Conservation (phyloP, 2,888 invertebrate species). For the Mechanitis messenoides region DNA sequence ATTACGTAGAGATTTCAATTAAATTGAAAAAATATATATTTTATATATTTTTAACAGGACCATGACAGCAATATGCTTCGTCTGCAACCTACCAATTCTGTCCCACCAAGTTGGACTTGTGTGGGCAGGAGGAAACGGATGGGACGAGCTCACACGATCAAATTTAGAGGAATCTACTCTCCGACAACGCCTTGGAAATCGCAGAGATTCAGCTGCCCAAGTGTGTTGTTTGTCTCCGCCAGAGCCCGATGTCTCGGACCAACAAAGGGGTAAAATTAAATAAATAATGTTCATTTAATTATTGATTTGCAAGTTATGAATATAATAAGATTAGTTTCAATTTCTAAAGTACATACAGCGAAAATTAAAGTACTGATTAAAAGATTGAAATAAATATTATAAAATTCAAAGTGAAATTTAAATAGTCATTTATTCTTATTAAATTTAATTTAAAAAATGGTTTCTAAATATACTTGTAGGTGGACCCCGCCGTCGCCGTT, state of each 20-base stretch:
- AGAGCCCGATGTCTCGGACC: conserved; percentile 83
- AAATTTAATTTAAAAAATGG: no score
- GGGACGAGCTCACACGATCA: conserved; percentile 93
- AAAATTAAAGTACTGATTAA: no score
- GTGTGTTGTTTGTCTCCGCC: conserved; percentile 90
- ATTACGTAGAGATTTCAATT: neutral
- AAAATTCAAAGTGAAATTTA: no score
- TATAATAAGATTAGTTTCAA: no score
- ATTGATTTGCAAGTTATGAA: no score
- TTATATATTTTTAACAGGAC: conserved; percentile 79
- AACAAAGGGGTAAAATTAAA: conserved; percentile 52
- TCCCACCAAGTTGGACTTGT: conserved; percentile 95
- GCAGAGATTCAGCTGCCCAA: conserved; percentile 93
- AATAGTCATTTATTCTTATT: no score
- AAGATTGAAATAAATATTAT: no score
- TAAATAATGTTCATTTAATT: no score
- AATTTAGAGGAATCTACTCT: conserved; percentile 90
- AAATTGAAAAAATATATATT: conserved; percentile 6
- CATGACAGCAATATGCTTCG: conserved; percentile 96
- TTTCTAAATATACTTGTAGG: conserved; percentile 45
- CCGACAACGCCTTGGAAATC: conserved; percentile 88
- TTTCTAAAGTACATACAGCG: no score
- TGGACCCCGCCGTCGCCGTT: conserved; percentile 84
- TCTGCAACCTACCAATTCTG: conserved; percentile 95
- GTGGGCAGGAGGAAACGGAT: conserved; percentile 96